These are phyloP conservation scores for Drosophila niveifrons DNA, from an alignment of 2,888 invertebrate species.

Conservation along the genomic window DNA sequence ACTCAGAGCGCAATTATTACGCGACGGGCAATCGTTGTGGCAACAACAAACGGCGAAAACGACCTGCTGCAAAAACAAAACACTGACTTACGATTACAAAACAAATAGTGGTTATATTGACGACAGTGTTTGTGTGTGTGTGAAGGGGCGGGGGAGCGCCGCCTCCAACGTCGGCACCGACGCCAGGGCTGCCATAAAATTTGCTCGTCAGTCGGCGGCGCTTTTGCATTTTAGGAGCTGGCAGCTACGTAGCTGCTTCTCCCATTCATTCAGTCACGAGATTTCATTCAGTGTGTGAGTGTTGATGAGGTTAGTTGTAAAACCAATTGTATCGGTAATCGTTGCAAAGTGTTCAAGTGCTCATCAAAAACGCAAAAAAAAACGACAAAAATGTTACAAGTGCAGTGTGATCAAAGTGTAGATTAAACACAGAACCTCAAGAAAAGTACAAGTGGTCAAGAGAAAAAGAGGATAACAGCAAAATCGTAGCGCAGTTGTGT, in stretches of 20 bases:
- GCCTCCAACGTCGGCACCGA: conserved; percentile 44
- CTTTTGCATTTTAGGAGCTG: conserved; percentile 49
- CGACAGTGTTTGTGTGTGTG: conserved; percentile 13
- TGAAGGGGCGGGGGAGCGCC: conserved; percentile 24
- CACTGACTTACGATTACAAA: conserved; percentile 51
- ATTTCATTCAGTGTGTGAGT: conserved; percentile 77
- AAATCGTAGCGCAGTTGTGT: conserved; percentile 25
- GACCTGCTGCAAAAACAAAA: conserved; percentile 61
- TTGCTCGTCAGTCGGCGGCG: conserved; percentile 37
- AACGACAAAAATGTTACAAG: conserved; percentile 33
- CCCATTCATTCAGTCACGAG: conserved; percentile 67
- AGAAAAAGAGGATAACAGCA: conserved; percentile 12
- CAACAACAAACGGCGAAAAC: conserved; percentile 65
- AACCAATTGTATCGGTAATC: conserved; percentile 39
- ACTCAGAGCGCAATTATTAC: conserved; percentile 68
- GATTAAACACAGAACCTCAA: conserved; percentile 12
- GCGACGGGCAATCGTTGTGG: conserved; percentile 72
- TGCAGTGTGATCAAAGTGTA: conserved; percentile 35
- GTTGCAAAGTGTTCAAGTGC: conserved; percentile 20
- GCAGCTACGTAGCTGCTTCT: conserved; percentile 41
- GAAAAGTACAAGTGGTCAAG: not conserved
- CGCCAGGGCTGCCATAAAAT: conserved; percentile 53
- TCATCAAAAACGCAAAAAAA: conserved; percentile 1
- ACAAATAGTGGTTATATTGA: conserved; percentile 53
- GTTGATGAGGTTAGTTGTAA: conserved; percentile 76